Evolutionary conservation across 2,888 invertebrate genomes (phyloP).

Genomic region (Fissipunctia ypsillon): DNA sequence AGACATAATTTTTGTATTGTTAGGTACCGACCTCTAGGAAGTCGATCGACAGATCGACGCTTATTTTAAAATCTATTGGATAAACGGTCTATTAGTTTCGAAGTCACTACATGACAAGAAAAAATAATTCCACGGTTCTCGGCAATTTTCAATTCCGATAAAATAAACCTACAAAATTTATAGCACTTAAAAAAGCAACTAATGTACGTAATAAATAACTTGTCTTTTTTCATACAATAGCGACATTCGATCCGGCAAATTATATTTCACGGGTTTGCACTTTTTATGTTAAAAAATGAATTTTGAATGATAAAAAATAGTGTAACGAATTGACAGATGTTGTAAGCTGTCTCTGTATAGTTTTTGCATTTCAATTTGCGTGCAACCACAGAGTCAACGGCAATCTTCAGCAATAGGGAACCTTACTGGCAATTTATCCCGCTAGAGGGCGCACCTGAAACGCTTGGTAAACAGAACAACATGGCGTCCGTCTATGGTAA

Average conservation of each 20-base stretch:
- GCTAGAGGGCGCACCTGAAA: too few relatives aligned
- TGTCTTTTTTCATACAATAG: slow-evolving; percentile 55
- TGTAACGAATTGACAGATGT: slow-evolving; percentile 59
- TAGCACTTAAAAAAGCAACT: slow-evolving; percentile 29
- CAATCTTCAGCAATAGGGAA: not conserved
- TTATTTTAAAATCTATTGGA: slow-evolving; percentile 21
- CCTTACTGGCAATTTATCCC: too few relatives aligned
- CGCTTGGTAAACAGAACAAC: too few relatives aligned
- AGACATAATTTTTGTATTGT: too few relatives aligned
- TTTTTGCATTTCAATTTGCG: slow-evolving; percentile 46
- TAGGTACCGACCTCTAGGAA: too few relatives aligned
- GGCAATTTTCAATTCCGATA: slow-evolving; percentile 45
- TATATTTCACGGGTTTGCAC: slow-evolving; percentile 65
- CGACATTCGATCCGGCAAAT: slow-evolving; percentile 63
- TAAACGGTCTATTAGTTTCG: slow-evolving; percentile 22
- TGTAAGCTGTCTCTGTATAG: slow-evolving; percentile 38
- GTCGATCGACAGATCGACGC: too few relatives aligned
- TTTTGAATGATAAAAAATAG: slow-evolving; percentile 44
- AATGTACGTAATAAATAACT: slow-evolving; percentile 55
- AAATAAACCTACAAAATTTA: slow-evolving; percentile 20
- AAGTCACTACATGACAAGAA: slow-evolving; percentile 17
- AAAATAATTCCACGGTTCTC: slow-evolving; percentile 35
- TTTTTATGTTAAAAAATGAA: slow-evolving; percentile 49
- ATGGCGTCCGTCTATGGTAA: too few relatives aligned
- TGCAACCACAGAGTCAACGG: slow-evolving; percentile 26